A percentile compares a stretch with the other conserved stretches of the same genome.
Evolutionary conservation across 2,113 vertebrate species (phyloP).

Genomic region (Eulemur rufifrons): DNA sequence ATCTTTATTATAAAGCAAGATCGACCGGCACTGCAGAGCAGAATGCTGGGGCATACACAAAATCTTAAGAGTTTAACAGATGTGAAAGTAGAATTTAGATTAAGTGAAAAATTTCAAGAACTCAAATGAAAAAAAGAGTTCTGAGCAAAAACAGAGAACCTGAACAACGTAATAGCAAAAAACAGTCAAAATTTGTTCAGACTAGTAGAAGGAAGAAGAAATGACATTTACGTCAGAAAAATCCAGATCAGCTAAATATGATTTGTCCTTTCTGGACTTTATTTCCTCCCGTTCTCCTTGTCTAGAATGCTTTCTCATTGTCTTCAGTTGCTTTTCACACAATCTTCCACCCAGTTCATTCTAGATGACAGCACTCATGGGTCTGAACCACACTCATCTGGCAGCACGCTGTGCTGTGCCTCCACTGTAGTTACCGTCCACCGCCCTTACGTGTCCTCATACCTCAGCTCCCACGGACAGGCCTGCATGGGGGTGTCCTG

Average conservation of each 20-base stretch:
- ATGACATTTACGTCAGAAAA: background rate
- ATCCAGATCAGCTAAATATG: background rate
- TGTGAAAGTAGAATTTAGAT: slow-evolving; percentile 6
- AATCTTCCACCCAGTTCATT: background rate
- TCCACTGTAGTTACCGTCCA: background rate
- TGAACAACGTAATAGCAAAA: background rate
- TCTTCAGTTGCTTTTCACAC: background rate
- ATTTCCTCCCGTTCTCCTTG: background rate
- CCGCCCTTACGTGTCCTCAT: fast-evolving
- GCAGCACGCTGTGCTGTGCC: background rate
- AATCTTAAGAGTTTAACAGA: background rate
- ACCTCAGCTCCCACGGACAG: background rate
- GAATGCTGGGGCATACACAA: background rate
- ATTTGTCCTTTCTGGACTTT: background rate
- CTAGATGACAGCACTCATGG: background rate
- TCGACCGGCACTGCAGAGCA: background rate
- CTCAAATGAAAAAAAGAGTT: background rate
- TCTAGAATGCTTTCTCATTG: background rate
- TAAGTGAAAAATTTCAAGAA: background rate
- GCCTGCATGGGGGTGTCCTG: background rate
- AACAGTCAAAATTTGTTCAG: background rate
- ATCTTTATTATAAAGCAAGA: slow-evolving; percentile 1
- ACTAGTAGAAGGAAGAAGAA: background rate
- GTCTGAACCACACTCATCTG: background rate
- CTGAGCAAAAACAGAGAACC: background rate